Evolutionary conservation across 1,140 invertebrate genomes (phyloP).

Genomic region (Drosophila cardini): DNA sequence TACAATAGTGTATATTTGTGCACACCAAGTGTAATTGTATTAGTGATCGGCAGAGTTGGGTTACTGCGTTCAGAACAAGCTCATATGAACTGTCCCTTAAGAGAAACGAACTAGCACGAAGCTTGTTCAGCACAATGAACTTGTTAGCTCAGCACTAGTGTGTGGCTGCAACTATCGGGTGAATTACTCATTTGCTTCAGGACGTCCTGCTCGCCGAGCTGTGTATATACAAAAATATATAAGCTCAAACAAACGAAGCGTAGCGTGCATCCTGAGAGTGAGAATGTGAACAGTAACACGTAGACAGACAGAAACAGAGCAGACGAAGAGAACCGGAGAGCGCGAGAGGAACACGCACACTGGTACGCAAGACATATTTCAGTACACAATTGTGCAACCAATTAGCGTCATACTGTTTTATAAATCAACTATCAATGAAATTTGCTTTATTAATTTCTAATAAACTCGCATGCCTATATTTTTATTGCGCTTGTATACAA

Average conservation of each 20-base stretch:
- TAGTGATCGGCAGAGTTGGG: background rate
- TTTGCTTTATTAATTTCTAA: background rate
- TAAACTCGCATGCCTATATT: background rate
- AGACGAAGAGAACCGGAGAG: background rate
- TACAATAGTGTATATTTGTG: background rate
- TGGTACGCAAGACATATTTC: conserved; percentile 17
- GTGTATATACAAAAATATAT: conserved; percentile 1
- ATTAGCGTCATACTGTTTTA: background rate
- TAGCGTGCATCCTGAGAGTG: conserved; percentile 53
- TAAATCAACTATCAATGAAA: background rate
- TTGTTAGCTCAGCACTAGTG: too few relatives aligned
- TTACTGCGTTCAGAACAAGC: too few relatives aligned
- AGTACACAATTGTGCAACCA: background rate
- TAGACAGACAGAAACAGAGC: conserved; percentile 52
- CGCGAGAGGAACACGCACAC: conserved; percentile 28
- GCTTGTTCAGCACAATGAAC: too few relatives aligned
- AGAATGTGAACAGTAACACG: conserved; percentile 64
- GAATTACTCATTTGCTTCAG: conserved; percentile 11
- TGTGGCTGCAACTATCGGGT: background rate
- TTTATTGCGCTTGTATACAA: background rate
- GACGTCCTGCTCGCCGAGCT: conserved; percentile 2
- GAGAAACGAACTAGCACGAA: too few relatives aligned
- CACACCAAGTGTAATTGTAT: background rate
- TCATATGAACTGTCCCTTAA: too few relatives aligned
- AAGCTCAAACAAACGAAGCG: conserved; percentile 31